Base-by-base conservation (phyloP, 2,113 vertebrate species). In the Myocastor coypus region DNA sequence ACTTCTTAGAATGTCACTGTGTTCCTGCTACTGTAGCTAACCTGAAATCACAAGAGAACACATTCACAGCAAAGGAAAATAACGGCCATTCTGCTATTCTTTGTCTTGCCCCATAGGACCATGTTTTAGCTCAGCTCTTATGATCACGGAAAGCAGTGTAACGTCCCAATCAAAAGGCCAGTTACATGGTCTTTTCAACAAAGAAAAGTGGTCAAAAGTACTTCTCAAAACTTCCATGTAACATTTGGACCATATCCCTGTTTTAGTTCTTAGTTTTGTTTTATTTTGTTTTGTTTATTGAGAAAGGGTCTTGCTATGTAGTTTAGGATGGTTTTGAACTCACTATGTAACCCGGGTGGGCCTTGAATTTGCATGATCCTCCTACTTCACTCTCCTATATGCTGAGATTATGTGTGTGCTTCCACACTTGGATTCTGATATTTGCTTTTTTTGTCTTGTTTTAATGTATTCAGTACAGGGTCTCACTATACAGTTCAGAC, bases 21-120 rank as follows among this genome's bases (percentile, higher is more conserved):
- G 80, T 88, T 88, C 82, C 93, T 88, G 78, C 61, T 2, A 37
- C 78, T 59, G 87, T 46, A 90, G 75, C 68, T 94, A 95, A 97
- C 95, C 96, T 97, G 96, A 95, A 97, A 95, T 97, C 95, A 96
- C 96, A 95, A 83, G 85, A 80, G 83, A 52, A 40, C 52, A 57
- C 81, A 94, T 2, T 92, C 78, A 22, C 1, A 52, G 78, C 64
- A 83, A 86, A 96, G 46, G 90, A 78, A 87, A 90, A 73, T 52
- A 77, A 42, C 3, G 2, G 37, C 71, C 93, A 30, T 68, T 26
- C 1, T 68, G 83, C 64, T 52, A 32, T 24, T 34, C 17, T 32
- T 50, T 8, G 61, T 50, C 52, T 19, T 37, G 10, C 28, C 52
- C 68, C 50, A 50, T 20, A 4, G 42, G 10, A 57, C 91, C 34